Evolutionary conservation across 2,888 invertebrate species (phyloP), one percentile per base, ranked within the genome.

Genomic region (Drosophila niveifrons): DNA sequence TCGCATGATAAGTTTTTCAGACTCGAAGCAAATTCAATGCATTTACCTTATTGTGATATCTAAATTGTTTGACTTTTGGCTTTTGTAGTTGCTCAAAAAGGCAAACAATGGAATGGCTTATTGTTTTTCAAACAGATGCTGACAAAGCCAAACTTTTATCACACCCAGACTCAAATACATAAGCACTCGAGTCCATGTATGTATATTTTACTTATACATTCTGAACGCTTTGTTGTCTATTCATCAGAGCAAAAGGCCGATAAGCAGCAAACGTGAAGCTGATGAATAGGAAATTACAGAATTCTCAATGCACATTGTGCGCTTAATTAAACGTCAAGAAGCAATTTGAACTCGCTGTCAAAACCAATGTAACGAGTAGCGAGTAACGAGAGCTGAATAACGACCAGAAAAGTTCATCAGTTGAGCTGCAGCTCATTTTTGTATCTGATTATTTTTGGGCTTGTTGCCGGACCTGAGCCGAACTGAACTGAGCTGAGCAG

Each of bases 31-130:
- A 83, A 56, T 82, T 82, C 65, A 79, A 68, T 76, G 77, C 74
- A 76, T 66, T 76, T 78, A 67, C 63, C 66, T 72, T 76, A 76
- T 75, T 84, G 68, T 87, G 69, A 66, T 72, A 70, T 70, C 82
- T 77, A 76, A 85, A 82, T 79, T 85, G 77, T 77, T 82, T 77
- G 75, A 70, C 65, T 79, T 55, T 61, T 44, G 55, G 68, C 82
- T 46, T 67, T 83, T 85, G 82, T 85, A 88, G 68, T 80, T 88
- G 82, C 76, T 80, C 61, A 69, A 82, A 85, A 82, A 82, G 72
- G 52, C 80, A 83, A 85, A 88, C 83, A 83, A 82, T 88, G 61
- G 70, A 13, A 47, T 63, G 50, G 62, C 59, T 82, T 69, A 88
- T 88, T 88, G 83, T 85, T 80, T 79, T 67, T 69, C 66, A 63